Percentiles rank a stretch among this genome's conserved stretches.
These are phyloP conservation scores for Papilio polytes DNA, from an alignment of 1,140 invertebrate genomes.

Conservation along the genomic window DNA sequence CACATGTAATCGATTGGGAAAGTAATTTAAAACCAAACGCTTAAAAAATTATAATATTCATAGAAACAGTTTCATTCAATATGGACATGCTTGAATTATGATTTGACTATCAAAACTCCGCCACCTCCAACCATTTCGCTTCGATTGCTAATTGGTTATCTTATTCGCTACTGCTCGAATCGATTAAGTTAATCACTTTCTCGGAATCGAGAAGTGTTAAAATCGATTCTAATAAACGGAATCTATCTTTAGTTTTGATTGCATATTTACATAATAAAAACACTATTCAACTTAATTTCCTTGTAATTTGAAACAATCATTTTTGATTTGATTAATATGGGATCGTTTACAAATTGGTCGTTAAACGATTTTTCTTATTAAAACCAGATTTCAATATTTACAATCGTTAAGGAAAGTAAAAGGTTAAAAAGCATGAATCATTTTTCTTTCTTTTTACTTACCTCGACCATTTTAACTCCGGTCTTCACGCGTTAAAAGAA, in stretches of 20 bases:
- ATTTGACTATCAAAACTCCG: constrained; percentile 17
- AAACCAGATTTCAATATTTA: constrained; percentile 17
- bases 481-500: too few relatives aligned
- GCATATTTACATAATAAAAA: constrained; percentile 37
- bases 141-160: constrained; percentile 36
- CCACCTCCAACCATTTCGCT: constrained; percentile 24
- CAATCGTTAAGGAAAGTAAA: neutral
- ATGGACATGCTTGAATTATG: constrained; percentile 3
- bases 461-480: too few relatives aligned
- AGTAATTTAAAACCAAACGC: constrained; percentile 1
- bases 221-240: constrained; percentile 34
- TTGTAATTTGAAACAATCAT: constrained; percentile 27
- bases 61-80: constrained; percentile 1
- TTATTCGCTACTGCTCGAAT: constrained; percentile 33
- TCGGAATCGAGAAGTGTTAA: constrained; percentile 37
- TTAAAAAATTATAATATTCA: constrained; percentile 27
- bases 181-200: constrained; percentile 40
- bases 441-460: neutral
- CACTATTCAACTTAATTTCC: constrained; percentile 28
- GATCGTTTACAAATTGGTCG: constrained; percentile 17
- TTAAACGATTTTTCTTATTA: constrained; percentile 14
- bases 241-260: neutral
- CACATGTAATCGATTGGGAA: neutral
- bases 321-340: constrained; percentile 24
- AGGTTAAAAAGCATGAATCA: neutral